These are phyloP conservation scores for Dasysyrphus albostriatus DNA, from an alignment of 2,888 invertebrate species.

Conservation along the genomic window DNA sequence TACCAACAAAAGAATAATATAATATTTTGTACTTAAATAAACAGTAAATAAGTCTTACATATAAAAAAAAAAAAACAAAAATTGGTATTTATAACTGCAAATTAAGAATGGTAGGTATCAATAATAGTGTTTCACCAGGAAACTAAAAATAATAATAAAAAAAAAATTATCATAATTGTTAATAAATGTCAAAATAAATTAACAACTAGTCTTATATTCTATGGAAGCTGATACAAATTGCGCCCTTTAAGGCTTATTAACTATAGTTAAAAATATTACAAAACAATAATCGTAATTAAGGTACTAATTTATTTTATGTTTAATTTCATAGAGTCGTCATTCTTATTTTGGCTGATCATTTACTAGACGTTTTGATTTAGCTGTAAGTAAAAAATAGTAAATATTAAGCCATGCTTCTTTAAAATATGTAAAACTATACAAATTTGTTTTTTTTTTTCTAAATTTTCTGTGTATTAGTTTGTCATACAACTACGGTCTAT, in stretches of 20 bases:
- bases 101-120: background rate
- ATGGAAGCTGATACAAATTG: constrained; percentile 55
- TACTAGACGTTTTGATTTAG: constrained; percentile 1
- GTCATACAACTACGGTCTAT: too few species aligned
- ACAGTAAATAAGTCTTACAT: constrained; percentile 2
- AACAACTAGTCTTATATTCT: constrained; percentile 34
- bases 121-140: constrained; percentile 34
- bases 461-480: too few species aligned
- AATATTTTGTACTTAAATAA: constrained; percentile 42
- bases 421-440: background rate
- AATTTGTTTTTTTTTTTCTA: too few species aligned
- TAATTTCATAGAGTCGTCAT: background rate
- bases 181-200: constrained; percentile 8
- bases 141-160: constrained; percentile 12
- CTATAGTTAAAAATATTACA: constrained; percentile 31
- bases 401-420: background rate
- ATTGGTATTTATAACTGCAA: background rate
- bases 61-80: background rate
- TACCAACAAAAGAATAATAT: background rate
- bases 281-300: constrained; percentile 13
- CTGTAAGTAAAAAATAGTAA: constrained; percentile 20
- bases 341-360: constrained; percentile 17
- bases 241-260: constrained; percentile 35
- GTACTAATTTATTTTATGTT: constrained; percentile 16
- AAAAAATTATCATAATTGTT: constrained; percentile 2